Evolutionary conservation across 2,888 invertebrate genomes (phyloP), one percentile per base, ranked within the genome.

Genomic region (Willowsia nigromaculata): DNA sequence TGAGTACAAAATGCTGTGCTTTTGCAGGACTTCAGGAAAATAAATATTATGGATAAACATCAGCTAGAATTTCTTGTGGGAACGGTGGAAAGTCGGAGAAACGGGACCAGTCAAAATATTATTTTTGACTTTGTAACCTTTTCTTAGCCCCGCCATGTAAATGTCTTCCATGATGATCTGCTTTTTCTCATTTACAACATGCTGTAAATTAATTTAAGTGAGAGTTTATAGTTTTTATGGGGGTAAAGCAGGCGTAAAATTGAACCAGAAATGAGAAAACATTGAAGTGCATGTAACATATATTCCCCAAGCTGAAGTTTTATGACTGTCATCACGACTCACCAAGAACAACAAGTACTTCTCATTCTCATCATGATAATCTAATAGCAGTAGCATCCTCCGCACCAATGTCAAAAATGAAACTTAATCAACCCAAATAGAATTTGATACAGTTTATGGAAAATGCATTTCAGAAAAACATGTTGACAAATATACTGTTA

Each of bases 61-160:
- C 37, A 53, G 85, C 80, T 90, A 83, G 59, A 80, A 88, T 90
- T 90, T 87, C 90, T 50, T 88, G 87, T 90, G 90, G 90, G 88
- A 88, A 83, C 33, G 2, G 11, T 56, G 13, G 18, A 65, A 65
- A 53, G 76, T 76, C 50, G 53, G 76, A 33, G 40, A 47, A 82
- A 40, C 87, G 33, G 82, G 50, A 71, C 47, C 30, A 59, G 88
- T 88, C 88, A 88, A 76, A 88, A 88, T 88, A 83, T 83, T 88
- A 83, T 88, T 83, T 68, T 88, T 81, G 30, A 50, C 78, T 62
- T 18, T 27, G 40, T 43, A 87, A 74, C 87, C 81, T 74, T 80
- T 81, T 53, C 78, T 68, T 68, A 56, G 33, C 68, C 43, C 53
- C 53, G 18, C 40, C 81, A 40, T 81, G 59, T 50, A 65, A 43